phyloP scores from a whole-genome alignment of 2,888 invertebrate genomes.

The Helicoverpa assulta region DNA sequence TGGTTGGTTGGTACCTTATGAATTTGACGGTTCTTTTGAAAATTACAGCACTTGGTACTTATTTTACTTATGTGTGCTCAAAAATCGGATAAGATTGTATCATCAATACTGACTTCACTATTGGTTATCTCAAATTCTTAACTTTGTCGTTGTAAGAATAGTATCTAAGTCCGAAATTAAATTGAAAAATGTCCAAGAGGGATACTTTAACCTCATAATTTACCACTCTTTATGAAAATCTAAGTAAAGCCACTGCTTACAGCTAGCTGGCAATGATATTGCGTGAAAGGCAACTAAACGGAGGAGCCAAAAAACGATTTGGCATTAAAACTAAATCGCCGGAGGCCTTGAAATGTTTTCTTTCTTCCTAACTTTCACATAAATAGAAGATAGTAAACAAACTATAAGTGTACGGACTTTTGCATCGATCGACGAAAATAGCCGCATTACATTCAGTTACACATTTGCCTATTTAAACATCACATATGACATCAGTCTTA shows the following conservation, averaged over 20 bases:
- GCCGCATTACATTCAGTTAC: no score
- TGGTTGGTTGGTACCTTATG: no score
- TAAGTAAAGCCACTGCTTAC: background rate
- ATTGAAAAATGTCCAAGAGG: no score
- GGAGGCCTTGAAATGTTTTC: slow-evolving; percentile 54
- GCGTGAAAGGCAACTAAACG: slow-evolving; percentile 56
- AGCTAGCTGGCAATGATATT: slow-evolving; percentile 1
- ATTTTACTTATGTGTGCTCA: no score
- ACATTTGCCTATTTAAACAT: background rate
- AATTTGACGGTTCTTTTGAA: no score
- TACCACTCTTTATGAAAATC: background rate
- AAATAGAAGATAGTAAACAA: slow-evolving; percentile 45
- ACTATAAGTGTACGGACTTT: background rate
- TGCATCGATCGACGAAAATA: background rate
- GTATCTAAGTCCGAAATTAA: no score
- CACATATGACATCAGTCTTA: background rate
- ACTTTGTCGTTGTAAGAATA: no score
- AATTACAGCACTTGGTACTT: no score
- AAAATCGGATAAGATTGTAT: no score
- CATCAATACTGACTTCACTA: no score
- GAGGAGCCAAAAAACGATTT: slow-evolving; percentile 15
- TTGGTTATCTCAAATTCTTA: no score
- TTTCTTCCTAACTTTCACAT: slow-evolving; percentile 58
- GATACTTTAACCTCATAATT: no score
- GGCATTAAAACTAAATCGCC: slow-evolving; percentile 27